Conservation (phyloP, 1,140 invertebrate genomes). For the Hermatobates lingyangjiaoensis region DNA sequence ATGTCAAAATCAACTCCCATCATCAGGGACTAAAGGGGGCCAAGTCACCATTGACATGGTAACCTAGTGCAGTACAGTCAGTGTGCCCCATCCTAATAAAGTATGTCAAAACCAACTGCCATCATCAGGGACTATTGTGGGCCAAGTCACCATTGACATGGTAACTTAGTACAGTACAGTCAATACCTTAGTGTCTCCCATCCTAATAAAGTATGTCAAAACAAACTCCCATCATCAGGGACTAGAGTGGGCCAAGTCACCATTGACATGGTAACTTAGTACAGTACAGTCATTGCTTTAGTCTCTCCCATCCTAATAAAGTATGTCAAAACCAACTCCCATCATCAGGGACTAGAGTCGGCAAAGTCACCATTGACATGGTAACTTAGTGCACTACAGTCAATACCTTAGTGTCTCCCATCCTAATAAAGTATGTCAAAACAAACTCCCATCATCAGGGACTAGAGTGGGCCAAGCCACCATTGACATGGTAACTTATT, state of each 20-base stretch:
- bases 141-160: neutral
- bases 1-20: neutral
- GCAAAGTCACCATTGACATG: neutral
- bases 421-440: neutral
- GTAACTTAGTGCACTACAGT: neutral
- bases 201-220: neutral
- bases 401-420: neutral
- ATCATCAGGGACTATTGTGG: neutral
- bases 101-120: neutral
- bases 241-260: slow-evolving; percentile 88
- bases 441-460: neutral
- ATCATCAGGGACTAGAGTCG: neutral
- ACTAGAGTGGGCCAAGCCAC: too few relatives aligned
- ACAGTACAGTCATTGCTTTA: neutral
- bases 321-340: neutral
- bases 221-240: slow-evolving; percentile 9
- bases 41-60: slow-evolving; percentile 95
- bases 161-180: neutral
- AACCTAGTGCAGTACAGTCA: slow-evolving; percentile 14
- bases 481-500: neutral
- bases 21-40: slow-evolving; percentile 54
- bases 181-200: neutral
- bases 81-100: neutral
- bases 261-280: slow-evolving; percentile 66
- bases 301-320: neutral